phyloP scores from a whole-genome alignment of 2,888 invertebrate species.

The Reticulitermes lucifugus region DNA sequence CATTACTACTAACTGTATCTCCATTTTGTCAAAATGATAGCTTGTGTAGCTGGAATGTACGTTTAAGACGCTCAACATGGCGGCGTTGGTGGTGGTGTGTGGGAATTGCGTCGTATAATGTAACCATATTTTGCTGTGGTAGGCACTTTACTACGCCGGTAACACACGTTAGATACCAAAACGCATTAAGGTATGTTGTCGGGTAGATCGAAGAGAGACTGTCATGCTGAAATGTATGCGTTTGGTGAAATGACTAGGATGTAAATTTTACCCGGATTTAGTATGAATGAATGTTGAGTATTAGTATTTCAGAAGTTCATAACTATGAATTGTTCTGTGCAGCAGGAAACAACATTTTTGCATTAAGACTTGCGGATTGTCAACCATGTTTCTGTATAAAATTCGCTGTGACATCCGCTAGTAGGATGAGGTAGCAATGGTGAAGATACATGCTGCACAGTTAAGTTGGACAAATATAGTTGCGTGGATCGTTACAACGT shows the following conservation, averaged over 20 bases:
- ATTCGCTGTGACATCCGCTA: too few species aligned
- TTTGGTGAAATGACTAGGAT: background rate
- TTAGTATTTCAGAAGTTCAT: background rate
- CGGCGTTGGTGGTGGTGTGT: background rate
- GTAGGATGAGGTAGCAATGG: too few species aligned
- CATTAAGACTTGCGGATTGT: too few species aligned
- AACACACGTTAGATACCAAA: background rate
- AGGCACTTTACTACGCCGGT: background rate
- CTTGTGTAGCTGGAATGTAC: background rate
- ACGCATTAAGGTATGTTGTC: background rate
- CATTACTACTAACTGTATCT: background rate
- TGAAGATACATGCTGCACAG: too few species aligned
- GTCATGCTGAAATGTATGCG: background rate
- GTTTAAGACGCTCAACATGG: constrained; percentile 37
- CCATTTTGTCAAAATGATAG: constrained; percentile 1
- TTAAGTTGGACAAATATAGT: too few species aligned
- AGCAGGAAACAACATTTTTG: background rate
- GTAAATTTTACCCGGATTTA: background rate
- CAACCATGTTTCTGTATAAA: too few species aligned
- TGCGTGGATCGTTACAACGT: too few species aligned
- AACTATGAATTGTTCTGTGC: background rate
- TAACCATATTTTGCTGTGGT: background rate
- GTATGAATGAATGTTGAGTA: background rate
- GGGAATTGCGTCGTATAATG: background rate
- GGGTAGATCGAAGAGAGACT: background rate